Evolutionary conservation across 2,888 invertebrate species (phyloP), one percentile per base, ranked within the genome.

Genomic region (Drosophila mimica): DNA sequence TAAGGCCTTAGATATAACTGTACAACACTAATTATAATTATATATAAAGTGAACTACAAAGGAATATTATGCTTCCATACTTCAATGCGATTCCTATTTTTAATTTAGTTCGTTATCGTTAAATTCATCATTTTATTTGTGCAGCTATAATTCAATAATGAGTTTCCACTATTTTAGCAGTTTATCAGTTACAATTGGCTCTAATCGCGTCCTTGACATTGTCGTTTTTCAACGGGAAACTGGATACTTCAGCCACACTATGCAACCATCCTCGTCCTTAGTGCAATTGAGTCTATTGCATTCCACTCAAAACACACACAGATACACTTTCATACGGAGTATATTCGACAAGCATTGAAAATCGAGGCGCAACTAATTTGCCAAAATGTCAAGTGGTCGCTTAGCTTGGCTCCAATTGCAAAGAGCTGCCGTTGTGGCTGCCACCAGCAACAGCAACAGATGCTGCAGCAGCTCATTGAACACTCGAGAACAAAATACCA

Each of bases 361-460:
- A 79, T 81, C 70, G 81, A 85, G 77, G 83, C 83, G 87, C 75
- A 83, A 86, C 85, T 85, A 85, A 85, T 85, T 88, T 86, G 88
- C 67, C 75, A 76, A 79, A 86, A 86, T 86, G 86, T 88, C 83
- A 86, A 88, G 86, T 88, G 81, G 76, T 65, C 86, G 76, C 51
- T 80, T 74, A 72, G 74, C 28, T 54, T 43, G 61, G 58, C 49
- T 82, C 76, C 78, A 59, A 67, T 88, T 76, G 76, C 84, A 88
- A 78, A 80, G 88, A 69, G 82, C 76, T 66, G 67, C 72, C 58
- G 70, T 34, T 70, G 46, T 31, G n/a, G 43, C 33, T 70, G 63
- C 70, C 52, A 60, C 31, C 68, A 36, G 43, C 51, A 34, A 36
- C 48, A 28, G n/a, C 31, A 51, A 25, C 52, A 30, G 13, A 31